Percentiles rank a stretch among this genome's conserved stretches.
phyloP scores from a whole-genome alignment of 2,113 vertebrate species.

The Trachemys scripta region DNA sequence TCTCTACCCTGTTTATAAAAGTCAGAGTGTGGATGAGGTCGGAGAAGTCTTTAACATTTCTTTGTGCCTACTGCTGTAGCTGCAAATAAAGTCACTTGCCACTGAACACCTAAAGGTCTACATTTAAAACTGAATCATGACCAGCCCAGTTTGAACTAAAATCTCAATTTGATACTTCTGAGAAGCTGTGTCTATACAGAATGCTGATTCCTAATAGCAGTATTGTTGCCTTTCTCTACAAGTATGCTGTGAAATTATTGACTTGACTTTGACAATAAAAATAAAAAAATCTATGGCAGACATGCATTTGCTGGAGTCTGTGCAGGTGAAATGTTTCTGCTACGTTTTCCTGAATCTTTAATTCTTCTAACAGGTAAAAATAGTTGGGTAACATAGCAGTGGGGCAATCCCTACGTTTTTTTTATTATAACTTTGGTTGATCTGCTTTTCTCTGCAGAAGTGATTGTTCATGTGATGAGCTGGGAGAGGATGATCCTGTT shows the following conservation, averaged over 20 bases:
- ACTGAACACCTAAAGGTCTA: background rate
- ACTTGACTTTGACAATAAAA: background rate
- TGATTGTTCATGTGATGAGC: conserved; percentile 59
- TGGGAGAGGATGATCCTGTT: conserved; percentile 90
- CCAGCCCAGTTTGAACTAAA: background rate
- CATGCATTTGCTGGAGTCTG: background rate
- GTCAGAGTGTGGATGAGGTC: background rate
- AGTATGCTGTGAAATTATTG: background rate
- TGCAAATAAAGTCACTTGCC: background rate
- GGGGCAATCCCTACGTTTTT: background rate
- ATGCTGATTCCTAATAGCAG: background rate
- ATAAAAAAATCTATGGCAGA: background rate
- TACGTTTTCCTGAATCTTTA: background rate
- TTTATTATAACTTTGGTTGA: background rate
- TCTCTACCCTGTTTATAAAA: fast-evolving
- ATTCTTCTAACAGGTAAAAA: background rate
- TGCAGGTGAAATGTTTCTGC: background rate
- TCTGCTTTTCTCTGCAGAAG: conserved; percentile 58
- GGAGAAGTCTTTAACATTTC: background rate
- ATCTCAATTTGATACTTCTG: background rate
- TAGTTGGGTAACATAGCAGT: background rate
- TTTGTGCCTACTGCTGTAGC: background rate
- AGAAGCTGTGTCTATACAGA: fast-evolving
- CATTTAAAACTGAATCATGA: background rate
- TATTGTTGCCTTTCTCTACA: background rate